Evolutionary conservation across 2,888 invertebrate genomes (phyloP), one percentile per base, ranked within the genome.

Genomic region (Eurois occulta): DNA sequence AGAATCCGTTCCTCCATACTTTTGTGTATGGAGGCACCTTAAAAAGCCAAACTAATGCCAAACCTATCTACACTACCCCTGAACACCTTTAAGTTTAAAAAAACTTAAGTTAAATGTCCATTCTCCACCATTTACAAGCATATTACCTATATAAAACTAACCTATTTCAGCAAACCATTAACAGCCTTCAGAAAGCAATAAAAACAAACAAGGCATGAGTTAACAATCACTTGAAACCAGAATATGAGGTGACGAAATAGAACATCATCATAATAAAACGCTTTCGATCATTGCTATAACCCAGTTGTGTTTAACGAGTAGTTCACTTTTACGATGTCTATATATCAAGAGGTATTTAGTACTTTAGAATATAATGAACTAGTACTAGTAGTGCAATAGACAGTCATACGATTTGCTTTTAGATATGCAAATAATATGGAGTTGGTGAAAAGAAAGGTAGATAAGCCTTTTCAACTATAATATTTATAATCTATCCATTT

Each of bases 321-420:
- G 81, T 85, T 75, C 32, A 76, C 58, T 75, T 81, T 83, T 76
- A 83, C 46, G 86, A 75, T 62, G 65, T 28, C 60, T 41, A 43
- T 71, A 81, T 70, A 85, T 72, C 55, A 58, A 83, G 58, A 52
- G 21, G 18, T 60, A 24, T 38, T 32, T 64, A 69, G 38, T 24
- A 64, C 24, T 11, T 35, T 60, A 70, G 41, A 28, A 62, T 18
- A 28, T 28, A 41, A n/a, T 21, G 52, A 38, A 68, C 32, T 35
- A 35, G 35, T 35, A 35, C n/a, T 41, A 7, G 13, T n/a, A 43
- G 18, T 35, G 41, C 18, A 76, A 55, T 55, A 16, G n/a, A 35
- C 24, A 67, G 16, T 67, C 43, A 32, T n/a, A 35, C 38, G 18
- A 60, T 76, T 28, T 2, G 58, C 16, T 28, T 48, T 60, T 10